Percentiles rank a stretch among this genome's conserved stretches.
Evolutionary conservation across 2,888 invertebrate genomes (phyloP).

Genomic region (Hoplodrina ambigua): DNA sequence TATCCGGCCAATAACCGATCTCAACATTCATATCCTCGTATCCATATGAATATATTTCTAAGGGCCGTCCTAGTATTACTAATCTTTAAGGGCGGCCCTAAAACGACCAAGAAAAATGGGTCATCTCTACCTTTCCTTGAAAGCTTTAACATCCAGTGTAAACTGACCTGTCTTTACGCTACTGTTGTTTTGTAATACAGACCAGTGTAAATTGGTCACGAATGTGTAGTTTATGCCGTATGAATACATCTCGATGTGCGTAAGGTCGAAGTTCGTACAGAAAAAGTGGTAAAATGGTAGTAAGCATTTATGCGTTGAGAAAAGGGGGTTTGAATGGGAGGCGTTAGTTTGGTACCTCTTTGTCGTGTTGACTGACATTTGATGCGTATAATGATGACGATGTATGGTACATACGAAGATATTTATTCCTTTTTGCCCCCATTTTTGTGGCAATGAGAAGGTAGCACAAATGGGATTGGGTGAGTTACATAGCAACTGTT

Average conservation of each 20-base stretch:
- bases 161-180: slow-evolving; percentile 51
- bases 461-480: neutral
- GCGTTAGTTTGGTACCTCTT: slow-evolving; percentile 73
- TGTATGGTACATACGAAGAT: slow-evolving; percentile 35
- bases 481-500: too few species aligned
- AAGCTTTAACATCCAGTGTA: slow-evolving; percentile 70
- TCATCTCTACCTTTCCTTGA: slow-evolving; percentile 79
- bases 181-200: slow-evolving; percentile 39
- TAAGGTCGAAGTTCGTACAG: slow-evolving; percentile 78
- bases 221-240: slow-evolving; percentile 79
- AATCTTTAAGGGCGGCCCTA: slow-evolving; percentile 78
- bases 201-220: slow-evolving; percentile 67
- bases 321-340: slow-evolving; percentile 73
- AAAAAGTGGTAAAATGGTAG: slow-evolving; percentile 82
- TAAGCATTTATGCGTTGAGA: slow-evolving; percentile 82
- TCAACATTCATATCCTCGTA: slow-evolving; percentile 72
- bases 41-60: slow-evolving; percentile 78
- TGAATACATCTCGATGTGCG: slow-evolving; percentile 81
- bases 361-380: slow-evolving; percentile 74
- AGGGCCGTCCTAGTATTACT: slow-evolving; percentile 75
- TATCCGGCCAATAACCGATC: slow-evolving; percentile 74
- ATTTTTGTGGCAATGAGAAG: slow-evolving; percentile 2
- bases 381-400: slow-evolving; percentile 61
- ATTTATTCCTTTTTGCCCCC: slow-evolving; percentile 10
- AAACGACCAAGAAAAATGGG: slow-evolving; percentile 80